Conservation (phyloP, 2,888 invertebrate genomes). For the Conomelus anceps region DNA sequence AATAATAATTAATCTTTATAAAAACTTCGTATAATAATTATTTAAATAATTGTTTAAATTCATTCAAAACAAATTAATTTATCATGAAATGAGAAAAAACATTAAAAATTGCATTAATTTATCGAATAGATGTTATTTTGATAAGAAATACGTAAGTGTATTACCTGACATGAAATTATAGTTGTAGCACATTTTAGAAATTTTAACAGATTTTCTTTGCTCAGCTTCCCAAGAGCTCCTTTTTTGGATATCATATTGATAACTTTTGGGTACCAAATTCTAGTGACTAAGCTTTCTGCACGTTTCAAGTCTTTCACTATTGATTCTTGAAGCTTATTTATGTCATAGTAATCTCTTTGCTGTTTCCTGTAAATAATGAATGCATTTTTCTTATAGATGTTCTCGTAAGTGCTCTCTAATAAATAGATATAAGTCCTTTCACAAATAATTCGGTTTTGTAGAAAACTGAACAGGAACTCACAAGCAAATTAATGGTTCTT, state of each 20-base stretch:
- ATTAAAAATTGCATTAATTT: background rate
- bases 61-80: no score
- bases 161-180: constrained; percentile 7
- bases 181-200: constrained; percentile 6
- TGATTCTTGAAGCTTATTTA: constrained; percentile 36
- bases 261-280: constrained; percentile 5
- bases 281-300: constrained; percentile 9
- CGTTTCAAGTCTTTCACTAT: constrained; percentile 9
- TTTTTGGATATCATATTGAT: background rate
- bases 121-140: background rate
- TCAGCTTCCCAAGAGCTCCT: background rate
- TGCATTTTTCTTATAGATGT: no score
- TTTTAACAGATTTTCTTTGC: background rate
- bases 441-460: background rate
- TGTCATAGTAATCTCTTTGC: constrained; percentile 42
- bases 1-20: no score
- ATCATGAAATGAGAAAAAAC: background rate
- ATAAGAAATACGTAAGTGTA: background rate
- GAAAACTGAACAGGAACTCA: background rate
- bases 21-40: no score
- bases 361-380: constrained; percentile 41
- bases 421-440: background rate
- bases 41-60: no score
- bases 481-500: background rate
- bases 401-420: no score